Evolutionary conservation across 1,140 invertebrate species (phyloP).

Genomic region (Vollenhovia emeryi): DNA sequence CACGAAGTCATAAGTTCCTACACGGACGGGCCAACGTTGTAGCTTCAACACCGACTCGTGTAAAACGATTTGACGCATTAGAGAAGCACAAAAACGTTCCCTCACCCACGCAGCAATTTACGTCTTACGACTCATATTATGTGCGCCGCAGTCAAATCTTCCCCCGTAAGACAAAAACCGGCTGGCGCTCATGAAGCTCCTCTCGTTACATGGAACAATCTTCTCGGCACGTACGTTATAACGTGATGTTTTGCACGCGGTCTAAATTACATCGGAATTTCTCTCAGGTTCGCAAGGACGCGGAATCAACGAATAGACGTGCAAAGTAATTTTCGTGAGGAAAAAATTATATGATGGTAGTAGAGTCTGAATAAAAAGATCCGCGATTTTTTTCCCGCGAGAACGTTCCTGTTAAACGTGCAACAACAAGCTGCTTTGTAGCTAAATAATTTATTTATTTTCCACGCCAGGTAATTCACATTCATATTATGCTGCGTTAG

Average conservation of each 20-base stretch:
- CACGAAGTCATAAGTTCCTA: background rate
- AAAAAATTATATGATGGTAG: constrained; percentile 5
- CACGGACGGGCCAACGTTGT: background rate
- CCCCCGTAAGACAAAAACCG: constrained; percentile 60
- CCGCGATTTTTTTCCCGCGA: background rate
- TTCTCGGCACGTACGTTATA: constrained; percentile 58
- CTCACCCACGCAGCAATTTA: constrained; percentile 53
- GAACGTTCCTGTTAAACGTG: background rate
- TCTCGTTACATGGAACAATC: constrained; percentile 64
- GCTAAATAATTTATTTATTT: background rate
- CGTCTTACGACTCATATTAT: constrained; percentile 52
- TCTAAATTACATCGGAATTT: constrained; percentile 66
- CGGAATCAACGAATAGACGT: constrained; percentile 28
- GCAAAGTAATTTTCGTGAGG: constrained; percentile 23
- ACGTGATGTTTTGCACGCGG: constrained; percentile 69
- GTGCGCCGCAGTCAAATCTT: constrained; percentile 38
- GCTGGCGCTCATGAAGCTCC: constrained; percentile 61
- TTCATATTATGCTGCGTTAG: background rate
- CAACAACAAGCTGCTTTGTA: background rate
- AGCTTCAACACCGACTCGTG: constrained; percentile 4
- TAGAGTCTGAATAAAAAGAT: background rate
- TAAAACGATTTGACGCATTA: constrained; percentile 56
- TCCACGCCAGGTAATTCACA: background rate
- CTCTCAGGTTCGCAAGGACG: constrained; percentile 24
- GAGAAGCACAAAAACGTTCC: constrained; percentile 45